A percentile compares a stretch with the other conserved stretches of the same genome.
These are phyloP conservation scores for Coecobrya sp. DNA, from an alignment of 2,888 invertebrate species.

Conservation along the genomic window DNA sequence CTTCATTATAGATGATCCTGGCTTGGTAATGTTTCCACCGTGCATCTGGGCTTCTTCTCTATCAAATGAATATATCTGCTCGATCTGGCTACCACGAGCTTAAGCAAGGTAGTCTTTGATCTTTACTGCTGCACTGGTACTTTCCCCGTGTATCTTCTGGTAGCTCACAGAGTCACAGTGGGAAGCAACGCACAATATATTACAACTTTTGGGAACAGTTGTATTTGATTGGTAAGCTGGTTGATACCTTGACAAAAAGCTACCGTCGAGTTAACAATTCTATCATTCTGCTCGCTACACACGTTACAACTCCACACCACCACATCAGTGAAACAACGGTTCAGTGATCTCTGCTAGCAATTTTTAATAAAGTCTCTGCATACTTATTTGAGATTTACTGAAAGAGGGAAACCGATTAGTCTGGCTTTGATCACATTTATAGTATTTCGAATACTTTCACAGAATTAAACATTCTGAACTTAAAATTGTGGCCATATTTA, in stretches of 20 bases:
- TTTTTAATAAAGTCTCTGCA: not conserved
- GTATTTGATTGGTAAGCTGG: constrained; percentile 71
- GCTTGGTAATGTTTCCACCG: constrained; percentile 60
- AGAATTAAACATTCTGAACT: not conserved
- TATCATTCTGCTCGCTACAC: constrained; percentile 69
- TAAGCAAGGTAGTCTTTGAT: constrained; percentile 56
- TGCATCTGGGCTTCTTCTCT: not conserved
- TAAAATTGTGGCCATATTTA: not conserved
- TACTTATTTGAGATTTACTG: not conserved
- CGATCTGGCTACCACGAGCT: not conserved
- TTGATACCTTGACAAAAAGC: constrained; percentile 79
- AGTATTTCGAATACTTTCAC: not conserved
- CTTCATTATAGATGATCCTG: constrained; percentile 8
- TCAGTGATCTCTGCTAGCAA: not conserved
- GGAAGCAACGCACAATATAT: constrained; percentile 54
- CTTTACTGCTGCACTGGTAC: constrained; percentile 46
- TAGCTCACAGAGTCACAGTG: constrained; percentile 54
- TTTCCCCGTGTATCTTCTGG: constrained; percentile 53
- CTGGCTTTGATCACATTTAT: not conserved
- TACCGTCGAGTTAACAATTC: constrained; percentile 46
- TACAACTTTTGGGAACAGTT: constrained; percentile 60
- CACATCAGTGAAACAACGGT: not conserved
- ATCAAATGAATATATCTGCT: constrained; percentile 22
- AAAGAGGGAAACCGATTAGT: not conserved
- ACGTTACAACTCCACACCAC: constrained; percentile 42